Base-by-base conservation (phyloP, 1,140 invertebrate species). In the Drosophila athabasca region DNA sequence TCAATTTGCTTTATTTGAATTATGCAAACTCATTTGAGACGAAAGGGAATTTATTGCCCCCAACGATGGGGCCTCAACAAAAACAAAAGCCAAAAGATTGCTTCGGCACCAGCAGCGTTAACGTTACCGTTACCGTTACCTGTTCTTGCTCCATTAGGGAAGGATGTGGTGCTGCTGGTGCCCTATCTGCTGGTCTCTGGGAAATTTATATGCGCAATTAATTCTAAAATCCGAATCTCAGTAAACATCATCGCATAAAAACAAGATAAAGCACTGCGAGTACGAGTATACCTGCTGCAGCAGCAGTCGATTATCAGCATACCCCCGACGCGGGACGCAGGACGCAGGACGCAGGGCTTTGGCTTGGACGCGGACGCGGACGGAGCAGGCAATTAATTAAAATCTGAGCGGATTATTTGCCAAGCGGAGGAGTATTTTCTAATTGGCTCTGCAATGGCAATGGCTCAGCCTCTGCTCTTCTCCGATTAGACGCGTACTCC, bases 171-270 rank as follows among this genome's bases (percentile, higher is more conserved):
- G 11, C 31, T 35, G 29, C 31, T 35, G 8, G 8, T 35, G 31
- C 31, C 3, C 9, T 11, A 41, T 5, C 51, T 35, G n/a, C 29
- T 62, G 43, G 9, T 57, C 6, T 43, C 51, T 19, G 31, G 35
- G 6, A 68, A 88, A 87, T 88, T 88, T 82, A 87, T 87, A 79
- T 79, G 83, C 79, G 79, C 82, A 87, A 87, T 88, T 87, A 87
- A 88, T 87, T 87, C 76, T 79, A 82, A 87, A 87, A 88, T 88
- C 71, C 83, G 64, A 87, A 87, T 82, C 83, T 75, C 78, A 62
- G 74, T 46, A 62, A 64, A 62, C 58, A 83, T 72, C 43, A 55
- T 51, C 35, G 19, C 29, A 60, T 31, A 61, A 77, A 57, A 43
- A 41, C 11, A 29, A 51, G 72, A 67, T 65, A 61, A 64, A 74